Conservation (phyloP, 2,888 invertebrate species). For the Isotomurus palustris region DNA sequence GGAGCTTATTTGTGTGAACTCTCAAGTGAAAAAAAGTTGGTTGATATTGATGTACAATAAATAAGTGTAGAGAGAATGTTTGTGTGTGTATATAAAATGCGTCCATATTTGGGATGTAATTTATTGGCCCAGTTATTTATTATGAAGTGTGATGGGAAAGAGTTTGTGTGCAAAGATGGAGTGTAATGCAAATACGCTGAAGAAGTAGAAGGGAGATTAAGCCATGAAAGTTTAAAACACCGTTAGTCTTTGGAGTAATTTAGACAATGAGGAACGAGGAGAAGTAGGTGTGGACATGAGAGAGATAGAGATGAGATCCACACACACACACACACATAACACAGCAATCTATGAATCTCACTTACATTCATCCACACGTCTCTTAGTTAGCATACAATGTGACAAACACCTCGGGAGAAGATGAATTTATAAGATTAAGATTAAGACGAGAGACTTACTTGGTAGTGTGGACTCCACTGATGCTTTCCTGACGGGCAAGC, state of each 20-base stretch:
- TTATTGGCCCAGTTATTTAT: slow-evolving; percentile 2
- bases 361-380: too few relatives aligned
- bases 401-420: too few relatives aligned
- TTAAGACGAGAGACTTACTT: slow-evolving; percentile 35
- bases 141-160: too few relatives aligned
- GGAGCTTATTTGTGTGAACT: not conserved
- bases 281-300: slow-evolving; percentile 3
- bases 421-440: not conserved
- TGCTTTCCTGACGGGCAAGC: slow-evolving; percentile 85
- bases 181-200: too few relatives aligned
- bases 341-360: too few relatives aligned
- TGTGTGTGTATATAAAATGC: too few relatives aligned
- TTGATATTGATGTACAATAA: not conserved
- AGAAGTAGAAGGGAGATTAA: too few relatives aligned
- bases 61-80: not conserved
- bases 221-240: slow-evolving; percentile 3
- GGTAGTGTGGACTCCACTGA: slow-evolving; percentile 89
- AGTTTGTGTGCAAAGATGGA: too few relatives aligned
- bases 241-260: not conserved
- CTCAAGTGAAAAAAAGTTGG: too few relatives aligned
- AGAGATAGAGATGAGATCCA: too few relatives aligned
- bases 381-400: too few relatives aligned
- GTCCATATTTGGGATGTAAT: slow-evolving; percentile 5
- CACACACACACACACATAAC: too few relatives aligned
- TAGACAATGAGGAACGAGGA: not conserved